phyloP scores from a whole-genome alignment of 1,140 invertebrate genomes.

The Chlorops oryzae region DNA sequence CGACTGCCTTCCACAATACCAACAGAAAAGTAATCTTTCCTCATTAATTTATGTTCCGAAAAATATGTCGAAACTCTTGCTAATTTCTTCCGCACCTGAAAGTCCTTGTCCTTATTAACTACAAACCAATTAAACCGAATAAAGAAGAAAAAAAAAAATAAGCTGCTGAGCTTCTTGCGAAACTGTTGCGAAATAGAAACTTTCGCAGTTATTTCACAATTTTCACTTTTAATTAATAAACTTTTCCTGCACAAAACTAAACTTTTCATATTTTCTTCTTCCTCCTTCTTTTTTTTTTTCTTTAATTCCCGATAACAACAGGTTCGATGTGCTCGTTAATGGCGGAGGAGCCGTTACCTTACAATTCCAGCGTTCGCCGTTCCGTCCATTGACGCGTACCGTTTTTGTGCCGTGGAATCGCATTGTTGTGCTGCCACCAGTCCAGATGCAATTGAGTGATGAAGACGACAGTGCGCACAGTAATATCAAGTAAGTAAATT shows the following conservation, averaged over 20 bases:
- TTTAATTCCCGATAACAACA: conserved; percentile 44
- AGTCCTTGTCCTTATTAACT: too few relatives aligned
- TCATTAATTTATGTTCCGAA: too few relatives aligned
- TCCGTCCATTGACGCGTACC: conserved; percentile 75
- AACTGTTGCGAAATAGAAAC: too few relatives aligned
- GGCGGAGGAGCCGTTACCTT: conserved; percentile 96
- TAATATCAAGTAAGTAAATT: conserved; percentile 52
- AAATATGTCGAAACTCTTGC: too few relatives aligned
- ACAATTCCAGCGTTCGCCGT: conserved; percentile 91
- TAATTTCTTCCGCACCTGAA: too few relatives aligned
- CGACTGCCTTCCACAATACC: too few relatives aligned
- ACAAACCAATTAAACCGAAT: too few relatives aligned
- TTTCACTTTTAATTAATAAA: too few relatives aligned
- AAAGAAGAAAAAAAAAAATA: too few relatives aligned
- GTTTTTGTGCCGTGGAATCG: conserved; percentile 94
- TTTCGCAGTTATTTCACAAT: too few relatives aligned
- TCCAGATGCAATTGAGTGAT: conserved; percentile 78
- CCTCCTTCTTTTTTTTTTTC: not conserved
- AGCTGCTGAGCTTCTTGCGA: too few relatives aligned
- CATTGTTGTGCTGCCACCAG: conserved; percentile 82
- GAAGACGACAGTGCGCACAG: conserved; percentile 56
- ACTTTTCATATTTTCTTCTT: not conserved
- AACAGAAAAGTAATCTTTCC: too few relatives aligned
- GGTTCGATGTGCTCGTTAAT: conserved; percentile 98
- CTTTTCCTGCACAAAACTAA: not conserved